phyloP scores from a whole-genome alignment of 2,797 vertebrate genomes.

The Enteromius thamalakanensis region DNA sequence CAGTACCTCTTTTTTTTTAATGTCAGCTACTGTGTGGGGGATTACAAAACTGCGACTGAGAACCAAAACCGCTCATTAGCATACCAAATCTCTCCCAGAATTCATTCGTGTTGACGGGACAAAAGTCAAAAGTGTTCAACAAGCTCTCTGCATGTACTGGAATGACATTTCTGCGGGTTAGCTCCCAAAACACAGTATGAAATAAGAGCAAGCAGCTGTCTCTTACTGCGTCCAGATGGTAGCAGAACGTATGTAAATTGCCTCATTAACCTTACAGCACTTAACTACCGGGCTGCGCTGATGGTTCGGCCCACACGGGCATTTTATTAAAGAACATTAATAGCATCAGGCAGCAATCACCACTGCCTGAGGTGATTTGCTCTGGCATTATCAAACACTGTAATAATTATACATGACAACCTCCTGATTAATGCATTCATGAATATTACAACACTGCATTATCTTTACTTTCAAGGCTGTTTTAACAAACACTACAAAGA shows the following conservation, averaged over 20 bases:
- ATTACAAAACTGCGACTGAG: conserved; percentile 6
- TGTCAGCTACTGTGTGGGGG: conserved; percentile 7
- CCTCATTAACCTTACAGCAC: conserved; percentile 81
- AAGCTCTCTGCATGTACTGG: conserved; percentile 51
- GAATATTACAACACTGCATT: conserved; percentile 71
- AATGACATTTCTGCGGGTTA: conserved; percentile 65
- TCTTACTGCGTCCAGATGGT: conserved; percentile 73
- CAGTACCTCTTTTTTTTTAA: not conserved
- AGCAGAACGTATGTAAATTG: conserved; percentile 77
- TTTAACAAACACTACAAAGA: conserved; percentile 39
- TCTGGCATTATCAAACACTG: conserved; percentile 72
- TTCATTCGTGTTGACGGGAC: conserved; percentile 11
- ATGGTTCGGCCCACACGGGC: conserved; percentile 70
- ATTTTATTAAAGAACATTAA: conserved; percentile 79
- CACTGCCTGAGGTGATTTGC: conserved; percentile 73
- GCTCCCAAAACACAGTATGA: conserved; percentile 60
- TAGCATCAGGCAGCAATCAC: conserved; percentile 72
- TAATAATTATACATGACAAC: conserved; percentile 79
- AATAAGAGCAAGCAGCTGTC: conserved; percentile 68
- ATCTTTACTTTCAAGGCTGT: conserved; percentile 34
- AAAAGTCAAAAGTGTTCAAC: conserved; percentile 51
- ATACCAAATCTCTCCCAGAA: conserved; percentile 7
- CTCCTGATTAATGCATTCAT: conserved; percentile 77
- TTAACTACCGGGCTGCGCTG: conserved; percentile 73
- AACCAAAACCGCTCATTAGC: conserved; percentile 24